Base-by-base conservation (phyloP, 2,888 invertebrate genomes). In the Dysmachus trigonus region DNA sequence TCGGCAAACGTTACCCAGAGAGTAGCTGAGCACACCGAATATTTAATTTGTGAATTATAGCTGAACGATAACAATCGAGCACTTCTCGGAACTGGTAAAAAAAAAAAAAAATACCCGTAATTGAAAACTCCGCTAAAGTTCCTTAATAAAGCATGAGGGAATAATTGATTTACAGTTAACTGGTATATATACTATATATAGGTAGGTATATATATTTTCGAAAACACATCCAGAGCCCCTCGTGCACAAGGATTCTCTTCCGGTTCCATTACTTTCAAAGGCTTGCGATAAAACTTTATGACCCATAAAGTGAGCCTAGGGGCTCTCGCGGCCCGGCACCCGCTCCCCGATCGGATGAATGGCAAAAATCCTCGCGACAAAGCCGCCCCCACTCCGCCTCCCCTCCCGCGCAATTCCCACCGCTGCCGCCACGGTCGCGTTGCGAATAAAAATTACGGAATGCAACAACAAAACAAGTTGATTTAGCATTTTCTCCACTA, bases 401-500 rank as follows among this genome's bases (percentile, higher is more conserved):
- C n/a, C n/a, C n/a, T n/a, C n/a, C n/a, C n/a, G n/a, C n/a, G n/a
- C n/a, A n/a, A n/a, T n/a, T n/a, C n/a, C n/a, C n/a, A n/a, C n/a
- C n/a, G n/a, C n/a, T n/a, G n/a, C n/a, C 62, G 62, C 22, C 22
- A 62, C 27, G 62, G 62, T 10, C 62, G 62, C 62, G 22, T 41
- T 41, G 35, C 41, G 35, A 35, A 81, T 81, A 81, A 53, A 53
- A 81, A 81, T 81, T 81, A 81, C 53, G 53, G 18, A 30, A 81
- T 81, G 81, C 53, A 81, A 33, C 81, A 81, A 53, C 81, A 33
- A 62, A 53, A 81, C 81, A 81, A 53, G 53, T 33, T 53, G 53
- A 81, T 81, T 81, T 81, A 81, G 81, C 53, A 81, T 53, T 51
- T 53, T 53, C 81, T 33, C 30, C 81, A 81, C 81, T 33, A 81